Evolutionary conservation across 2,113 vertebrate genomes (phyloP).

Genomic region (Chunga burmeisteri): DNA sequence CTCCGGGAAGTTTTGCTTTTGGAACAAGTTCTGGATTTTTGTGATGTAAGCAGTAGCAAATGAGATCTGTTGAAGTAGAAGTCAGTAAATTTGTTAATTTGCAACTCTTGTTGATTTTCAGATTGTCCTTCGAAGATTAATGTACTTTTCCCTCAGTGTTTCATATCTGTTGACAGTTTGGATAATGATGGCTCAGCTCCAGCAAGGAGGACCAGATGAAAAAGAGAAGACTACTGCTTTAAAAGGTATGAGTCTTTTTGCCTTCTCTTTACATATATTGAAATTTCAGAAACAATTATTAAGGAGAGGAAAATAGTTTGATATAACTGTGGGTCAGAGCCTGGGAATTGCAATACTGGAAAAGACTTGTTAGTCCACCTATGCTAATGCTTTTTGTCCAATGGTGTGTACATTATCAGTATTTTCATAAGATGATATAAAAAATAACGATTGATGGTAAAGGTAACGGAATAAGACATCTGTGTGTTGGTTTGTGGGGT

Average conservation of each 20-base stretch:
- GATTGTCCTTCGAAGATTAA: slow-evolving; percentile 73
- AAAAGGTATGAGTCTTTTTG: slow-evolving; percentile 81
- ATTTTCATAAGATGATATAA: background rate
- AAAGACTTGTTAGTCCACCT: background rate
- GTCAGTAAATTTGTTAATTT: slow-evolving; percentile 36
- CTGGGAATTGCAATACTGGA: background rate
- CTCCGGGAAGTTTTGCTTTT: background rate
- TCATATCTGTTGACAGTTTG: slow-evolving; percentile 77
- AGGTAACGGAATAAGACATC: background rate
- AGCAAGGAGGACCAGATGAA: slow-evolving; percentile 87
- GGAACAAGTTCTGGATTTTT: background rate
- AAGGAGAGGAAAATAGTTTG: background rate
- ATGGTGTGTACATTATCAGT: background rate
- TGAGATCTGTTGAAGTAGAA: background rate
- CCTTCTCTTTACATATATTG: background rate
- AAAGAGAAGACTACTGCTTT: slow-evolving; percentile 94
- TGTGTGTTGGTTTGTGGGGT: too few species aligned
- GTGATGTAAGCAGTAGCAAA: background rate
- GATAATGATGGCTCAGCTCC: slow-evolving; percentile 88
- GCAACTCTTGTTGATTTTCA: slow-evolving; percentile 71
- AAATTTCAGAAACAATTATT: background rate
- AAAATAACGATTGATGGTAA: background rate
- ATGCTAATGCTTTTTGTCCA: background rate
- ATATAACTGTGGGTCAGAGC: background rate
- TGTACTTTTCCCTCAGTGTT: slow-evolving; percentile 74